Percentiles rank a stretch among this genome's conserved stretches.
Conservation (phyloP, 2,113 vertebrate genomes). For the Notiomystis cincta region DNA sequence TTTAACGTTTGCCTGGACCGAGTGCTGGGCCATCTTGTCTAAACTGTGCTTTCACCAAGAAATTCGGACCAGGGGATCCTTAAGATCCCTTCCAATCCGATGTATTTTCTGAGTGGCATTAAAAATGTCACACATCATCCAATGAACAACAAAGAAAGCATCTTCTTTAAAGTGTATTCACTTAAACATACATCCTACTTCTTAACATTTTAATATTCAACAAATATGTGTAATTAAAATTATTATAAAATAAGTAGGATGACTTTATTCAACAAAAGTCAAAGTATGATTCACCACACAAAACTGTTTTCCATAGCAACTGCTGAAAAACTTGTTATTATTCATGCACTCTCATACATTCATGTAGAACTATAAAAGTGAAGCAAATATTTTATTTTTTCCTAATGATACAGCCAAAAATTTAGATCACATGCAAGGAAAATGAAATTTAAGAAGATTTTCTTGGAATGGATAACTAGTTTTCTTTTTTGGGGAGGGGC, state of each 20-base stretch:
- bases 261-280: background rate
- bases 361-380: background rate
- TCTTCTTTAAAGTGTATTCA: background rate
- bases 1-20: background rate
- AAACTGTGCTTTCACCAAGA: background rate
- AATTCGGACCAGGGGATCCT: background rate
- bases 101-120: background rate
- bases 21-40: background rate
- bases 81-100: background rate
- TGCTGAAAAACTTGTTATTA: background rate
- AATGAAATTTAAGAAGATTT: background rate
- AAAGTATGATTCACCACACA: constrained; percentile 3
- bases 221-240: background rate
- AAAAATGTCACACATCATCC: background rate
- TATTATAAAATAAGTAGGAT: background rate
- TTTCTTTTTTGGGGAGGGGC: background rate
- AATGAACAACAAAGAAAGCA: background rate
- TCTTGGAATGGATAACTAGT: background rate
- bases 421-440: background rate
- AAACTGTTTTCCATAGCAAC: constrained; percentile 5
- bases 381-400: background rate
- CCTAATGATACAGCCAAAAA: background rate
- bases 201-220: background rate
- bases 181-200: background rate
- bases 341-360: background rate